phyloP scores from a whole-genome alignment of 2,888 invertebrate genomes.

The Beris chalybata region DNA sequence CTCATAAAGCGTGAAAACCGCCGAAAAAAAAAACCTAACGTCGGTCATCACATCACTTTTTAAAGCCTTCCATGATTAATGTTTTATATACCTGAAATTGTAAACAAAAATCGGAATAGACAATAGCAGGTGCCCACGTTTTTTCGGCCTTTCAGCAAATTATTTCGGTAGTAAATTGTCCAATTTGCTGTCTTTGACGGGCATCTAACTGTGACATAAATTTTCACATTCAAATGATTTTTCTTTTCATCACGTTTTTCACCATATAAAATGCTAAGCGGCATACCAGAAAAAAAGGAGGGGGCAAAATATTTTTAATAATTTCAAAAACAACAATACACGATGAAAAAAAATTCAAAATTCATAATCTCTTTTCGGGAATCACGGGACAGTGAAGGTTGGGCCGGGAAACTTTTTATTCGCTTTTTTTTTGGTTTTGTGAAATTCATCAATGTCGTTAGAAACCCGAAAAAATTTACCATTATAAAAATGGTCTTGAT shows the following conservation, averaged over 20 bases:
- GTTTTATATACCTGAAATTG: neutral
- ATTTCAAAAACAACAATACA: slow-evolving; percentile 15
- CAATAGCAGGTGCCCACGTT: neutral
- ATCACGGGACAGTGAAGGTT: slow-evolving; percentile 26
- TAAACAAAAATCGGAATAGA: neutral
- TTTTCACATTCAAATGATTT: slow-evolving; percentile 29
- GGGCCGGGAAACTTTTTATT: slow-evolving; percentile 14
- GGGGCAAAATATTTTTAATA: slow-evolving; percentile 22
- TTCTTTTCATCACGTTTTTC: slow-evolving; percentile 2
- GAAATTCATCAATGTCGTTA: slow-evolving; percentile 12
- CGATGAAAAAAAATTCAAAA: slow-evolving; percentile 10
- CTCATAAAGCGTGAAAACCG: slow-evolving; percentile 24
- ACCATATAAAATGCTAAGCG: neutral
- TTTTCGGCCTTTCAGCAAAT: slow-evolving; percentile 20
- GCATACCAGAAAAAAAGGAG: neutral
- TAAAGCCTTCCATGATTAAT: neutral
- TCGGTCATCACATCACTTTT: slow-evolving; percentile 9
- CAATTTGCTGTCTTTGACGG: slow-evolving; percentile 33
- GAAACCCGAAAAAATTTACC: neutral
- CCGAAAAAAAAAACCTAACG: slow-evolving; percentile 14
- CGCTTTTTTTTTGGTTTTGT: slow-evolving; percentile 1
- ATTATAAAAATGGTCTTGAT: neutral
- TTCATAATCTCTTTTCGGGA: slow-evolving; percentile 20
- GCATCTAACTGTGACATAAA: slow-evolving; percentile 37
- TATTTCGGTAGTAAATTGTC: slow-evolving; percentile 36